Evolutionary conservation across 2,888 invertebrate species (phyloP).

Genomic region (Xestia xanthographa): DNA sequence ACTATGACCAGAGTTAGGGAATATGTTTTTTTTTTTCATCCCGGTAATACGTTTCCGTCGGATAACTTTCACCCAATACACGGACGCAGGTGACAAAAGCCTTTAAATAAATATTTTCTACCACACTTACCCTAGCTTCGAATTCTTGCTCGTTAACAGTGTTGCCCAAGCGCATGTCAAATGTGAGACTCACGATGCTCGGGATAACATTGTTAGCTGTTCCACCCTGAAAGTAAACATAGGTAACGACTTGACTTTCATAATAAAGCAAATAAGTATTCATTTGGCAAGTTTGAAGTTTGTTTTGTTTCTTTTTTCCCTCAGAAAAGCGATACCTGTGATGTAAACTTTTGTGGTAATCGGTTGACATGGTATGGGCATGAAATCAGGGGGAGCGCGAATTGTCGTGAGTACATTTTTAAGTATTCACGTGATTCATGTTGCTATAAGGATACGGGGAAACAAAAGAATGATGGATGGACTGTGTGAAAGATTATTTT

Average conservation of each 20-base stretch:
- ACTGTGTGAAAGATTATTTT: neutral
- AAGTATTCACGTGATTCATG: neutral
- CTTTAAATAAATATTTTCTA: neutral
- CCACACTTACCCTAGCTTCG: constrained; percentile 62
- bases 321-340: neutral
- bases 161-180: constrained; percentile 92
- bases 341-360: neutral
- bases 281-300: neutral
- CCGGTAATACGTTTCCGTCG: neutral
- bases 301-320: too few species aligned
- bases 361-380: too few species aligned
- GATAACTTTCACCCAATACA: neutral
- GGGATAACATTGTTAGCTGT: constrained; percentile 96
- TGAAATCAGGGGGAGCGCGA: neutral
- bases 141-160: constrained; percentile 80
- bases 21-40: neutral
- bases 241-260: neutral
- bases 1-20: neutral
- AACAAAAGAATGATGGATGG: neutral
- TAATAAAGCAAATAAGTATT: neutral
- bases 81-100: neutral
- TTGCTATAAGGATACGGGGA: neutral
- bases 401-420: neutral
- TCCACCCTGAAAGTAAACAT: constrained; percentile 91
- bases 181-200: constrained; percentile 91